phyloP scores from a whole-genome alignment of 1,140 invertebrate genomes.

The Odontomachus brunneus region DNA sequence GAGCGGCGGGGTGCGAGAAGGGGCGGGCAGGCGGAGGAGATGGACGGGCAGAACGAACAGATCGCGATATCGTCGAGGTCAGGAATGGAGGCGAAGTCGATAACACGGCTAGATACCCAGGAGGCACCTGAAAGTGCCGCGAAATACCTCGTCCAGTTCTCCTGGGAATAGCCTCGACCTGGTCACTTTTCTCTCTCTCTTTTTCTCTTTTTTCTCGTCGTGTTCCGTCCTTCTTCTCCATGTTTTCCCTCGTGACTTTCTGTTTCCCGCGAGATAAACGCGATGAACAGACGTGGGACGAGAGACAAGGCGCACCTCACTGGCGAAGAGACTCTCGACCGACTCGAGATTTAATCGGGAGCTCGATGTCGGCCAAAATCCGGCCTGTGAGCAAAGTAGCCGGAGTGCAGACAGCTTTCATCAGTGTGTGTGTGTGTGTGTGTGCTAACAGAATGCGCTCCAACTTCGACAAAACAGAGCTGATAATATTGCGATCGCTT shows the following conservation, averaged over 20 bases:
- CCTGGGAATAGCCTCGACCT: slow-evolving; percentile 21
- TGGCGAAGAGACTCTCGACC: not conserved
- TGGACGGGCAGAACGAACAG: not conserved
- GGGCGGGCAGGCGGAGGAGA: too few relatives aligned
- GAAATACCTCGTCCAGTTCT: slow-evolving; percentile 28
- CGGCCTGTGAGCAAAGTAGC: slow-evolving; percentile 1
- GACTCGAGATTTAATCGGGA: slow-evolving; percentile 33
- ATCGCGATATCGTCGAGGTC: slow-evolving; percentile 35
- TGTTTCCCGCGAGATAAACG: slow-evolving; percentile 40
- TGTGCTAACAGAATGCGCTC: not conserved
- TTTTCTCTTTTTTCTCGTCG: not conserved
- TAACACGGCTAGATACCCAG: slow-evolving; percentile 27
- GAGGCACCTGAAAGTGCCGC: slow-evolving; percentile 18
- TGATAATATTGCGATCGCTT: not conserved
- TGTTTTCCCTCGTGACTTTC: slow-evolving; percentile 24
- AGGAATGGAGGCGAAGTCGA: slow-evolving; percentile 29
- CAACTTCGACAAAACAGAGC: not conserved
- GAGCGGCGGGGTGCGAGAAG: not conserved
- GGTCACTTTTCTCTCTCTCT: not conserved
- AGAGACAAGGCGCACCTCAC: not conserved
- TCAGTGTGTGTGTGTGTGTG: too few relatives aligned
- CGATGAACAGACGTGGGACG: not conserved
- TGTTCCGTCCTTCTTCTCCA: not conserved
- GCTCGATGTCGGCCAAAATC: slow-evolving; percentile 2
- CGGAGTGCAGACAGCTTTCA: not conserved